Evolutionary conservation across 1,140 invertebrate genomes (phyloP), one percentile per base, ranked within the genome.

Genomic region (Pteromalus puparum): DNA sequence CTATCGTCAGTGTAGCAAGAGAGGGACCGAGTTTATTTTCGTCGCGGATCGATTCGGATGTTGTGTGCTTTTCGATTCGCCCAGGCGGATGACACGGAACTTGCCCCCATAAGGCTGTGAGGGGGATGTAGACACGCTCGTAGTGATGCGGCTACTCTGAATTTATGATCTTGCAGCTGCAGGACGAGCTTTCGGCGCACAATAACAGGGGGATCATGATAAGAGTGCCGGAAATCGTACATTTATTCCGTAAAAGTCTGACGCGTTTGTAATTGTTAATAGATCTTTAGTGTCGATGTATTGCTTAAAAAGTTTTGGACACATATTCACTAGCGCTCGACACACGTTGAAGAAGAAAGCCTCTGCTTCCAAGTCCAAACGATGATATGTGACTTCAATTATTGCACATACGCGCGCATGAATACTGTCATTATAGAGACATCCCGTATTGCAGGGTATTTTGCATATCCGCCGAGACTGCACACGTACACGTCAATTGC

Each of bases 361-460:
- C 4, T 4, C 5, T 53, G 18, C 34, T 68, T 80, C 21, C 2
- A n/a, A 81, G 26, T 30, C 15, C 26, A 61, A 81, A 73, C 53
- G 70, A 61, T 73, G 68, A 81, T 81, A 38, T 61, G 68, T 81
- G 28, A 12, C 26, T 81, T 73, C 7, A 72, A 72, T 81, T 81
- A 81, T 48, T 48, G 24, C 26, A 53, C 68, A 34, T 18, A 34
- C 7, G 48, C 26, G 67, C 42, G 46, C 5, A 18, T 70, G 34
- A 80, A 80, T 78, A 38, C 34, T 5, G 6, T 67, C 67, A 67
- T 68, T 70, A 80, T 70, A 70, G 34, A 68, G 65, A 70, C 42
- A n/a, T 30, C n/a, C 2, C 26, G 21, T 67, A 24, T 72, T 21
- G 15, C 30, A 9, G 48, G 13, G 48, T 53, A 53, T 4, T 53